Evolutionary conservation across 2,888 invertebrate genomes (phyloP).

Genomic region (Ptilodon capucinus): DNA sequence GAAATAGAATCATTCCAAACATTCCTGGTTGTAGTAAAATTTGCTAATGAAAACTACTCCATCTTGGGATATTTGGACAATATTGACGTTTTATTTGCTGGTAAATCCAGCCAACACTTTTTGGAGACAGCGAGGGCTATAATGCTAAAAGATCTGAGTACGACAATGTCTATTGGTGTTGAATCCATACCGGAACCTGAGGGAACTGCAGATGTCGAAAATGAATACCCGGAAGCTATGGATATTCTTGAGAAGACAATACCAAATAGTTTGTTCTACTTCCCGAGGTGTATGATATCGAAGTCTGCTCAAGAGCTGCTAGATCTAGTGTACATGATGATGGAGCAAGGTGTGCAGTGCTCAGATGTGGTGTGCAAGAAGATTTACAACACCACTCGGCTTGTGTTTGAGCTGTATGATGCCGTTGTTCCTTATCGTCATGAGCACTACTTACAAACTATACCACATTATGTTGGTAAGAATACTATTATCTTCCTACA

Average conservation of each 20-base stretch:
- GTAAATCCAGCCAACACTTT: conserved; percentile 88
- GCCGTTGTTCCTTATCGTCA: conserved; percentile 91
- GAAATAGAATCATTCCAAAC: conserved; percentile 86
- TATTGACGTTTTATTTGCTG: conserved; percentile 89
- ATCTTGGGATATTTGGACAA: conserved; percentile 87
- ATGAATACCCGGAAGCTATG: conserved; percentile 57
- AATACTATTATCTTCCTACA: neutral
- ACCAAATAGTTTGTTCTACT: conserved; percentile 71
- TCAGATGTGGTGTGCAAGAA: conserved; percentile 84
- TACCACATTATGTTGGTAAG: conserved; percentile 93
- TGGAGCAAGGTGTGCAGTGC: conserved; percentile 85
- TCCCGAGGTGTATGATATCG: conserved; percentile 83
- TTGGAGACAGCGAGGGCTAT: conserved; percentile 86
- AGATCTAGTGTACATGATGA: conserved; percentile 84
- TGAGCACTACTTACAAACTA: conserved; percentile 89
- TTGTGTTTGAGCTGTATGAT: conserved; percentile 90
- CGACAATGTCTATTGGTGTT: conserved; percentile 83
- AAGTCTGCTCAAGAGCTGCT: conserved; percentile 85
- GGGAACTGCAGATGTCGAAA: conserved; percentile 9
- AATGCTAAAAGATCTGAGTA: conserved; percentile 91
- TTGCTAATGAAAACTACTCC: conserved; percentile 80
- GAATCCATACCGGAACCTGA: conserved; percentile 57
- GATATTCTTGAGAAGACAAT: conserved; percentile 66
- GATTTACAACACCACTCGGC: conserved; percentile 86
- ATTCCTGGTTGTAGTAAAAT: conserved; percentile 81